phyloP scores from a whole-genome alignment of 2,113 vertebrate species.

The Oenanthe melanoleuca region DNA sequence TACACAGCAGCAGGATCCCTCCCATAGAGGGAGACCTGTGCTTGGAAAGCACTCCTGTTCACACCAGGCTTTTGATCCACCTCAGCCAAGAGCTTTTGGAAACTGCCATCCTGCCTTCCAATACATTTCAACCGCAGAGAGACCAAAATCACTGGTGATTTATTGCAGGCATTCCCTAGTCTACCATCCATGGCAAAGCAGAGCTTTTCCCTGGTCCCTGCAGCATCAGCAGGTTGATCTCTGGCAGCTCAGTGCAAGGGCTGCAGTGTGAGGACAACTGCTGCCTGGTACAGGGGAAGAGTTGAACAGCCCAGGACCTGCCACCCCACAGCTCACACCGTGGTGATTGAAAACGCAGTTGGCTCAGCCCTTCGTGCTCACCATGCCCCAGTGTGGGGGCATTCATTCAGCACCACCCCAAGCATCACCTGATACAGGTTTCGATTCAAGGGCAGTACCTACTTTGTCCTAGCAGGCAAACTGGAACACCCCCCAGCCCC shows the following conservation, averaged over 20 bases:
- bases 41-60: neutral
- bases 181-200: neutral
- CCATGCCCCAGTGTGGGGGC: neutral
- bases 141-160: neutral
- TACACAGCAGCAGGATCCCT: neutral
- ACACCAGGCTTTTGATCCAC: neutral
- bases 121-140: accelerated
- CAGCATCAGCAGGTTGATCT: neutral
- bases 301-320: accelerated
- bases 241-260: neutral
- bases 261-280: neutral
- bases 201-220: neutral
- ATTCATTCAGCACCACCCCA: neutral
- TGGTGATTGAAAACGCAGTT: accelerated
- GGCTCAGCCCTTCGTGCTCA: neutral
- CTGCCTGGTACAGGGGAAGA: neutral
- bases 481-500: neutral
- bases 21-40: neutral
- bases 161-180: neutral
- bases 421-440: neutral
- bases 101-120: neutral
- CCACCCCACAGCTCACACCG: neutral
- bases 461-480: neutral
- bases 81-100: neutral
- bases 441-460: accelerated